Percentiles rank a stretch among this genome's conserved stretches.
These are phyloP conservation scores for Tenebrosternarchus preto DNA, from an alignment of 2,113 vertebrate species.

Conservation along the genomic window DNA sequence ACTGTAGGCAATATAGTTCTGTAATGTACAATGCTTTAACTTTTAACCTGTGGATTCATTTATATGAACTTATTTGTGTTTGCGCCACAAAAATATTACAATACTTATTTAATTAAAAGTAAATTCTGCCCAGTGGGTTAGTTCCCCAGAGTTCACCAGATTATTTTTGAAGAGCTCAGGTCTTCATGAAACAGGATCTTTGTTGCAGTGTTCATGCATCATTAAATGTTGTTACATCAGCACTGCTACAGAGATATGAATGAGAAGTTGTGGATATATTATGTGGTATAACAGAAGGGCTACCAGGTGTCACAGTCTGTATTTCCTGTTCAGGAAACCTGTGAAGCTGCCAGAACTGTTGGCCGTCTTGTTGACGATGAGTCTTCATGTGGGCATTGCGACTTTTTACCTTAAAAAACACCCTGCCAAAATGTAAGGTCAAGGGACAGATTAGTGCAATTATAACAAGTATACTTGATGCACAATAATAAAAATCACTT, in stretches of 20 bases:
- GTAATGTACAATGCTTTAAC: neutral
- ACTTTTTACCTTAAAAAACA: slow-evolving; percentile 90
- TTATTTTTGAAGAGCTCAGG: slow-evolving; percentile 18
- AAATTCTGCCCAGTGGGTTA: neutral
- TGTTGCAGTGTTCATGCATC: slow-evolving; percentile 4
- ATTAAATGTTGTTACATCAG: slow-evolving; percentile 15
- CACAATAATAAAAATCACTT: neutral
- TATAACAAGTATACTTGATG: neutral
- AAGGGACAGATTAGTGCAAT: neutral
- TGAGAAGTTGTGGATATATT: slow-evolving; percentile 16
- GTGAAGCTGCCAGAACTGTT: slow-evolving; percentile 50
- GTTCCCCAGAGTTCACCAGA: neutral
- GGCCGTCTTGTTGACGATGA: slow-evolving; percentile 85
- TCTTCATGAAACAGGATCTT: neutral
- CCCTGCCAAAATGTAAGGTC: slow-evolving; percentile 65
- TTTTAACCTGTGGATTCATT: neutral
- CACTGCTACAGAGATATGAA: slow-evolving; percentile 11
- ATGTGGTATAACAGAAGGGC: slow-evolving; percentile 25
- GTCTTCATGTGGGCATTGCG: slow-evolving; percentile 91
- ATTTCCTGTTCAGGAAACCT: slow-evolving; percentile 36
- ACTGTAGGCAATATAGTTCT: no score
- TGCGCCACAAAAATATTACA: slow-evolving; percentile 7
- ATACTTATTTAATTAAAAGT: neutral
- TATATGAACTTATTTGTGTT: neutral
- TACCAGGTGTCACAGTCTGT: slow-evolving; percentile 23